Evolutionary conservation across 2,797 vertebrate species (phyloP).

Genomic region (Halcyon leucocephala): DNA sequence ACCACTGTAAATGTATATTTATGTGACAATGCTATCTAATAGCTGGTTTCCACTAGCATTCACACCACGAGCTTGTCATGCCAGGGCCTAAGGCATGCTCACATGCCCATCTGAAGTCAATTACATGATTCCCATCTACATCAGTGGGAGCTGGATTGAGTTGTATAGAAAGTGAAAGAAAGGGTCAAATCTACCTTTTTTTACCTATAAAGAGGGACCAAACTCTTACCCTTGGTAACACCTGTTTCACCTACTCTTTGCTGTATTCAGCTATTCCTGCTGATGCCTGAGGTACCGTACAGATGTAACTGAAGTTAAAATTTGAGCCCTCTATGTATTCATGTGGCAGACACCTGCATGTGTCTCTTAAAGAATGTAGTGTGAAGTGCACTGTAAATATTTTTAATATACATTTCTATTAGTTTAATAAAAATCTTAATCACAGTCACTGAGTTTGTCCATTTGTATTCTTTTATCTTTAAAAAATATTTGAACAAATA

Average conservation of each 20-base stretch:
- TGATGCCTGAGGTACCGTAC: slow-evolving; percentile 14
- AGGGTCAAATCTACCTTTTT: background rate
- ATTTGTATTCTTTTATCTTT: slow-evolving; percentile 76
- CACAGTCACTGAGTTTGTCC: slow-evolving; percentile 67
- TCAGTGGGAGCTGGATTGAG: background rate
- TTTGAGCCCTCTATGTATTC: slow-evolving; percentile 27
- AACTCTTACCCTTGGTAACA: background rate
- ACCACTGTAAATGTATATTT: slow-evolving; percentile 9
- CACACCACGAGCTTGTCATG: background rate
- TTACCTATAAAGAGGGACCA: background rate
- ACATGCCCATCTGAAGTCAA: background rate
- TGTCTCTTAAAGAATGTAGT: slow-evolving; percentile 59
- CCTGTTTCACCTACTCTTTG: background rate
- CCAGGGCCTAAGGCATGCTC: background rate
- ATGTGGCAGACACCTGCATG: background rate
- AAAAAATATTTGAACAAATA: slow-evolving; percentile 85
- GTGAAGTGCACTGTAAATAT: slow-evolving; percentile 76
- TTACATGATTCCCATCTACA: background rate
- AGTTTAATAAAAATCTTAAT: slow-evolving; percentile 63
- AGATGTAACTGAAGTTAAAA: slow-evolving; percentile 19
- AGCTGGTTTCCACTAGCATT: background rate
- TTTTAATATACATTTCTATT: slow-evolving; percentile 69
- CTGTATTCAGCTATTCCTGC: slow-evolving; percentile 1
- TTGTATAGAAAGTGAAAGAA: background rate
- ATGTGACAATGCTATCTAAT: background rate